Base-by-base conservation (phyloP, 2,888 invertebrate genomes). In the Oscheius sp. region DNA sequence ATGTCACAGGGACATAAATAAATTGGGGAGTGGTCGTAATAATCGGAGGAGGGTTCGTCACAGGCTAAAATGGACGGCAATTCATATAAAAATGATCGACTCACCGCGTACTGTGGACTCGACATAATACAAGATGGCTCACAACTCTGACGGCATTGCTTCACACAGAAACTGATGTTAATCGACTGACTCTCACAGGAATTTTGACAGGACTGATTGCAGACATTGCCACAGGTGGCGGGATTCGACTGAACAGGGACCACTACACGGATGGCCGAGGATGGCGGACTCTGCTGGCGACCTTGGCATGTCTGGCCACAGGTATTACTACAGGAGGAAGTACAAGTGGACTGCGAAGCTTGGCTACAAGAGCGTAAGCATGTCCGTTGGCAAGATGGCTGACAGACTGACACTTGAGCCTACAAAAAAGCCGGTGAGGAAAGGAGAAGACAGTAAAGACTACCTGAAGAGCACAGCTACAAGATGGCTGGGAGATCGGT, bases 41-140 rank as follows among this genome's bases (percentile, higher is more conserved):
- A 6, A 69, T 61, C 23, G 69, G 9, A 46, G 71, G 69, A 18
- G 58, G 18, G 43, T 61, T 41, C 7, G 61, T 61, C 43, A 61
- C 61, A 18, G 66, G 66, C 66, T 66, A 35, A 43, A 49, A 13
- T 7, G 16, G 49, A 49, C 6, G 7, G 13, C 27, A 12, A 29
- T 29, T 12, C 2, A 13, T 2, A 13, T 3, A 41, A 61, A 2
- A 59, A 29, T 1, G 35, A 12, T 9, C 3, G n/a, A 35, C 43
- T 43, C 13, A 23, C 43, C 9, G 13, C 1, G 16, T n/a, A 41
- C n/a, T 46, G 45, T 5, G 52, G 41, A 29, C 35, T 71, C 0
- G 76, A 64, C 23, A 76, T 75, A 27, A 80, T 53, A 55, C 80
- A 80, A 27, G 72, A 70, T n/a, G 80, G 75, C 52, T 78, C 78